Evolutionary conservation across 1,140 invertebrate species (phyloP).

Genomic region (Tachypleus tridentatus): DNA sequence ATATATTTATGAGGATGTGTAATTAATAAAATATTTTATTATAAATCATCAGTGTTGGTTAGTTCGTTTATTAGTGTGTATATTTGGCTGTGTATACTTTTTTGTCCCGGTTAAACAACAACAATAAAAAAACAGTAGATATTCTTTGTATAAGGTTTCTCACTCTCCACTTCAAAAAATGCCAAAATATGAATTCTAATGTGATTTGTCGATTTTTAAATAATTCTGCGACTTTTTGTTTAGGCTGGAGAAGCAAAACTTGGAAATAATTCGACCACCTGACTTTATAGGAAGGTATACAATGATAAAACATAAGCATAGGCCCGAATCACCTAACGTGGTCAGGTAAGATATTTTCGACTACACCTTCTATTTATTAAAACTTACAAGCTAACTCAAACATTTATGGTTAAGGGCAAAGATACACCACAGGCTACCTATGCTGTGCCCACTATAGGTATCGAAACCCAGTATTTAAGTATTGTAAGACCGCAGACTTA

Average conservation of each 20-base stretch:
- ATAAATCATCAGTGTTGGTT: too few relatives aligned
- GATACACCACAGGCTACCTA: too few relatives aligned
- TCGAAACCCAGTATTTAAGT: too few relatives aligned
- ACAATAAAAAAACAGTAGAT: neutral
- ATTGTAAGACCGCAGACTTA: too few relatives aligned
- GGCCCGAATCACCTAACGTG: conserved; percentile 24
- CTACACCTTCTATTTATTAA: too few relatives aligned
- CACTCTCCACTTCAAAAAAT: too few relatives aligned
- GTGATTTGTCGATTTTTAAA: conserved; percentile 2
- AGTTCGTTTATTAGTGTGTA: neutral
- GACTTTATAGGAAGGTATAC: conserved; percentile 23
- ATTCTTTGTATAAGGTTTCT: conserved; percentile 3
- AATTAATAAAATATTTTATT: too few relatives aligned
- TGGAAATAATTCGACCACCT: conserved; percentile 24
- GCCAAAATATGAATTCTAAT: too few relatives aligned
- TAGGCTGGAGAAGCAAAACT: conserved; percentile 24
- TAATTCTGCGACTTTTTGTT: conserved; percentile 1
- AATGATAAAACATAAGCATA: conserved; percentile 26
- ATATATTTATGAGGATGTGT: too few relatives aligned
- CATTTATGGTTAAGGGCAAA: too few relatives aligned
- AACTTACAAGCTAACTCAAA: too few relatives aligned
- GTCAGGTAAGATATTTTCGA: conserved; percentile 18
- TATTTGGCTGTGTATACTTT: neutral
- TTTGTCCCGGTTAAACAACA: neutral
- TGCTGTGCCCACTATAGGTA: too few relatives aligned